A percentile compares a stretch with the other conserved stretches of the same genome.
phyloP scores from a whole-genome alignment of 2,113 vertebrate genomes.

The Corydoras sp. region DNA sequence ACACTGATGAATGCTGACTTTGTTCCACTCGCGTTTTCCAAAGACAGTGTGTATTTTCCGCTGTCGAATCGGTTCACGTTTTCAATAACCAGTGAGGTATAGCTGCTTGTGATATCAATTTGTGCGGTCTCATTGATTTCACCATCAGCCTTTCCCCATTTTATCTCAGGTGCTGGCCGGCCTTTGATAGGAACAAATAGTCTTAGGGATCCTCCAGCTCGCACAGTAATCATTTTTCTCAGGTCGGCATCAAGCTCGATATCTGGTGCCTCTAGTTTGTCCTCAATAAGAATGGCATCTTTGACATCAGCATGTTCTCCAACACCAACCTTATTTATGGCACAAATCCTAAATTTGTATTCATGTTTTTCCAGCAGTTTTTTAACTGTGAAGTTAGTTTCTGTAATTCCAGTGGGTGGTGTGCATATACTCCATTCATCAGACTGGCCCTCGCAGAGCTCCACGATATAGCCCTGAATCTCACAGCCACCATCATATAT shows the following conservation, averaged over 20 bases:
- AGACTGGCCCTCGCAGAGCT: conserved; percentile 75
- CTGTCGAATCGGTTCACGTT: conserved; percentile 91
- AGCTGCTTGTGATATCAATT: conserved; percentile 87
- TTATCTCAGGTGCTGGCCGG: conserved; percentile 90
- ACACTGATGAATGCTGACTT: conserved; percentile 95
- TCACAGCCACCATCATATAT: conserved; percentile 97
- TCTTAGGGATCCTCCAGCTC: conserved; percentile 85
- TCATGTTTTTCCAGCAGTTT: conserved; percentile 91
- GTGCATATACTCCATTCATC: conserved; percentile 95
- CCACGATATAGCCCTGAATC: conserved; percentile 93
- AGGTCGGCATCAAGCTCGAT: conserved; percentile 91
- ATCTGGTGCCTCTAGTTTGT: conserved; percentile 92
- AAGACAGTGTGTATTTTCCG: conserved; percentile 88
- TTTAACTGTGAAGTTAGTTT: conserved; percentile 79
- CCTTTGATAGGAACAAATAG: conserved; percentile 92
- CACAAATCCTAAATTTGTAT: conserved; percentile 94
- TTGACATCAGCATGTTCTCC: conserved; percentile 89
- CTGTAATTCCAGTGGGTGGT: conserved; percentile 81
- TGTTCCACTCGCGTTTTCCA: conserved; percentile 88
- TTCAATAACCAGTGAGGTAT: conserved; percentile 91
- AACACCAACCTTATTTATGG: conserved; percentile 91
- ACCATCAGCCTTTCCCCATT: conserved; percentile 89
- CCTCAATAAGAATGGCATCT: conserved; percentile 79
- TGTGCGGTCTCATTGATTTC: conserved; percentile 87
- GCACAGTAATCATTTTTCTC: conserved; percentile 92